phyloP scores from a whole-genome alignment of 2,797 vertebrate genomes.

The Poecilia wingei region DNA sequence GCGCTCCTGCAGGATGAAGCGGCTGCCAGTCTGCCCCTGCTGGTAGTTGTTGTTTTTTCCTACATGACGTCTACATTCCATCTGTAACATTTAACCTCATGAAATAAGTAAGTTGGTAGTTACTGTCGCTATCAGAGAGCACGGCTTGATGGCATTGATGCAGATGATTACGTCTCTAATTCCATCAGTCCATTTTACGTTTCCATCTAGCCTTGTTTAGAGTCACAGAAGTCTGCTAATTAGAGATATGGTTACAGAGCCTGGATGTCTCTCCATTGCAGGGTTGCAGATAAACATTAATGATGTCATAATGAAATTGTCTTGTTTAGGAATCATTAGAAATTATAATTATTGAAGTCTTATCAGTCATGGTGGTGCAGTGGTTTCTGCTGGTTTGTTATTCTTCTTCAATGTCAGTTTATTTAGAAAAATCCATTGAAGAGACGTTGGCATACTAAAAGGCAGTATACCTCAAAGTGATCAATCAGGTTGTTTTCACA shows the following conservation, averaged over 20 bases:
- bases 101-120: background rate
- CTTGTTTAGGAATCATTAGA: background rate
- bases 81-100: background rate
- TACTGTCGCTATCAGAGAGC: background rate
- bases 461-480: background rate
- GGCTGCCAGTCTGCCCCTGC: background rate
- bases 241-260: background rate
- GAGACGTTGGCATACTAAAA: background rate
- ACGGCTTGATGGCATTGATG: background rate
- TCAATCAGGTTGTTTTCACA: background rate
- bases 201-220: background rate
- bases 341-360: background rate
- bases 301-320: background rate
- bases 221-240: background rate
- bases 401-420: background rate
- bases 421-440: background rate
- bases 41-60: slow-evolving; percentile 1
- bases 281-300: background rate
- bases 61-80: background rate
- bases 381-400: background rate
- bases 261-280: background rate
- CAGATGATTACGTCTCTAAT: background rate
- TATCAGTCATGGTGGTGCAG: background rate
- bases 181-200: background rate
- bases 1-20: background rate